Conservation (phyloP, 2,888 invertebrate genomes). For the Chrysodeixis includens region DNA sequence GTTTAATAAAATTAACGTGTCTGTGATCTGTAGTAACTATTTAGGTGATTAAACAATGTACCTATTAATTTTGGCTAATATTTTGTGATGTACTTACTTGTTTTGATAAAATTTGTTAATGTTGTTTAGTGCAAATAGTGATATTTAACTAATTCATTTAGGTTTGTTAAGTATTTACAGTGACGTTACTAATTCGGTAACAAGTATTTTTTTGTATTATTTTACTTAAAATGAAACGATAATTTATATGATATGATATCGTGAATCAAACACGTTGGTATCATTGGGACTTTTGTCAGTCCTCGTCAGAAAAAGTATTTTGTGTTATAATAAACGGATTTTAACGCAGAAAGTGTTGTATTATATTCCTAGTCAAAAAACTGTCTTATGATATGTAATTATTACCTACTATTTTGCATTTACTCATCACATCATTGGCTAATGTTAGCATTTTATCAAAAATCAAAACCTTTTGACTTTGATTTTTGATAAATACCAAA, state of each 20-base stretch:
- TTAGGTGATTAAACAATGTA: conserved; percentile 31
- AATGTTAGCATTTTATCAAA: too few species aligned
- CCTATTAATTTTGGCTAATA: conserved; percentile 23
- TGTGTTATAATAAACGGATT: background rate
- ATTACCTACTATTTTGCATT: too few species aligned
- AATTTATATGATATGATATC: too few species aligned
- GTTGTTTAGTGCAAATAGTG: conserved; percentile 6
- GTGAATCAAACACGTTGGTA: too few species aligned
- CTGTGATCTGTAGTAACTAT: conserved; percentile 40
- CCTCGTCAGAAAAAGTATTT: background rate
- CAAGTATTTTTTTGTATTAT: background rate
- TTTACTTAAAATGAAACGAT: background rate
- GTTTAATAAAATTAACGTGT: conserved; percentile 33
- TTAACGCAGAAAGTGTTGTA: background rate
- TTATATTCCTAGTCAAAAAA: background rate
- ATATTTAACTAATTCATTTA: conserved; percentile 19
- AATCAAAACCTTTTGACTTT: too few species aligned
- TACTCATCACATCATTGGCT: too few species aligned
- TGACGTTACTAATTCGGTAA: background rate
- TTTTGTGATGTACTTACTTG: background rate
- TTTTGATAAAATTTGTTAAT: background rate
- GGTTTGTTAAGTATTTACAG: background rate
- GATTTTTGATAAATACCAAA: too few species aligned
- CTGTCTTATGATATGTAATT: background rate
- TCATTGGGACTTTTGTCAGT: background rate